Base-by-base conservation (phyloP, 2,113 vertebrate genomes). In the Zapus hudsonius region DNA sequence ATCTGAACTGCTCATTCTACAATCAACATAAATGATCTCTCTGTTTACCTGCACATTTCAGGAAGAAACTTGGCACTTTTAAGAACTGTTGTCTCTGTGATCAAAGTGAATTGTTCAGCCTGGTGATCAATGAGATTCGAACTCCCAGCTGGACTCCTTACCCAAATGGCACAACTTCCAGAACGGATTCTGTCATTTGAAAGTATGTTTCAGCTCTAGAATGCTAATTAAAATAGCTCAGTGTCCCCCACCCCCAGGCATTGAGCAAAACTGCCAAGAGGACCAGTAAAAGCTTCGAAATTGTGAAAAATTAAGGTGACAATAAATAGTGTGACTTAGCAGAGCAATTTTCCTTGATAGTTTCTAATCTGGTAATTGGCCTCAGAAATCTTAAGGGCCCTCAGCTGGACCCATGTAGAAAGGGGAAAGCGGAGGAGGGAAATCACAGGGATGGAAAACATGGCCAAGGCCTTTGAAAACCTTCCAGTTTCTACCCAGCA, bases 31-130 rank as follows among this genome's bases (percentile, higher is more conserved):
- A 97, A 96, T 88, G 96, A 95, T 97, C 97, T 97, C 93, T 97
- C 98, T 98, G 97, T 97, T 98, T 98, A 98, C 98, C 97, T 98
- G 97, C 70, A 97, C 95, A 96, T 97, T 97, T 97, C 94, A 96
- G 95, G 73, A 97, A 94, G 97, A 97, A 90, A 93, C 87, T 88
- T 94, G 95, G 90, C 93, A 97, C 95, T 97, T 97, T 97, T 96
- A 96, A 94, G 94, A 97, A 97, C 95, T 96, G 95, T 97, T 98
- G 95, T 97, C 96, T 97, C 95, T 89, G 63, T 97, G 98, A 98
- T 98, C 98, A 98, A 98, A 98, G 98, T 64, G 92, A 98, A 93
- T 96, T 90, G 63, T 96, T 98, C 97, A 97, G 96, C 96, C 93
- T 66, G 79, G 93, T 95, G 97, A 98, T 98, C 98, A 98, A 98